A percentile compares a stretch with the other conserved stretches of the same genome.
These are phyloP conservation scores for Dorcus hopei DNA, from an alignment of 2,888 invertebrate genomes.

Conservation along the genomic window DNA sequence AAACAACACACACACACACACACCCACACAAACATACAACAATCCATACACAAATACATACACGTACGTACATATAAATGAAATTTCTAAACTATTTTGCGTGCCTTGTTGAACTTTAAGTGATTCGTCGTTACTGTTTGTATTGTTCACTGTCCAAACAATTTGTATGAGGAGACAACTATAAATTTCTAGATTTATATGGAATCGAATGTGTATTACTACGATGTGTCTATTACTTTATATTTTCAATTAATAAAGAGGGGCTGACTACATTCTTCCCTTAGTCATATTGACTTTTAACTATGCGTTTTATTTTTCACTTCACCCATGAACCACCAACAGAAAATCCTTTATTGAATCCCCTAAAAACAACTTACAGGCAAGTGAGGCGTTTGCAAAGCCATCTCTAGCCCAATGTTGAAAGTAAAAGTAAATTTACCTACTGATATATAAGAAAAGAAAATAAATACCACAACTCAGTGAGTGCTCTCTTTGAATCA, in stretches of 20 bases:
- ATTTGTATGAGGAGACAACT: slow-evolving; percentile 36
- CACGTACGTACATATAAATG: slow-evolving; percentile 22
- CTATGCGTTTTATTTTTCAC: slow-evolving; percentile 11
- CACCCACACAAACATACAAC: slow-evolving; percentile 9
- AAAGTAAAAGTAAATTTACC: too few species aligned
- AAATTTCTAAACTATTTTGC: slow-evolving; percentile 44
- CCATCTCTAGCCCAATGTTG: too few species aligned
- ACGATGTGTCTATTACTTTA: slow-evolving; percentile 46
- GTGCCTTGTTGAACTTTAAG: slow-evolving; percentile 47
- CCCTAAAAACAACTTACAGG: too few species aligned
- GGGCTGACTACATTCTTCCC: slow-evolving; percentile 46
- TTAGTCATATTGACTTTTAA: slow-evolving; percentile 48
- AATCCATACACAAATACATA: neutral
- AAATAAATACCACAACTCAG: too few species aligned
- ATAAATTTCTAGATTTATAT: slow-evolving; percentile 47
- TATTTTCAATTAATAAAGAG: slow-evolving; percentile 47
- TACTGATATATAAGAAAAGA: too few species aligned
- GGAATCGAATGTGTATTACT: slow-evolving; percentile 39
- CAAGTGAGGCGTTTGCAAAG: too few species aligned
- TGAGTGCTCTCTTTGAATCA: too few species aligned
- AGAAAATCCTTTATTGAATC: too few species aligned
- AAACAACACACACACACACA: slow-evolving; percentile 7
- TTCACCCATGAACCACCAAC: too few species aligned
- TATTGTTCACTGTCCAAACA: slow-evolving; percentile 23
- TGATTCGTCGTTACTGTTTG: slow-evolving; percentile 35